Evolutionary conservation across 2,797 vertebrate genomes (phyloP).

Genomic region (Pogoniulus pusillus): DNA sequence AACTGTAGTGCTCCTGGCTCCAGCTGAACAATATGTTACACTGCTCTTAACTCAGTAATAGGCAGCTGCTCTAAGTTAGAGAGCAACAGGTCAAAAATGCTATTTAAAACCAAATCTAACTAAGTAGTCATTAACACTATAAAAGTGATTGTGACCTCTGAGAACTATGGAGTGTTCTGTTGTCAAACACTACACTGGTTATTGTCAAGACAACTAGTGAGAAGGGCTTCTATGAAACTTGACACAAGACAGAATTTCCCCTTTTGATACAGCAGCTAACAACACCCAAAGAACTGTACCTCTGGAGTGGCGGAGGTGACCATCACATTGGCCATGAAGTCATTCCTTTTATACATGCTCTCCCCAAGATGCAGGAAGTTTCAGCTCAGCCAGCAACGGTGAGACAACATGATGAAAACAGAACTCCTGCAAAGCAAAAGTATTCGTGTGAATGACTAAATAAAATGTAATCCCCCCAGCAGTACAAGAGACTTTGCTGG

Average conservation of each 20-base stretch:
- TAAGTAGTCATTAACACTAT: not conserved
- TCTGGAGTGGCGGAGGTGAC: conserved; percentile 92
- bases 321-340: conserved; percentile 90
- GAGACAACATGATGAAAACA: conserved; percentile 77
- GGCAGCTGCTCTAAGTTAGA: not conserved
- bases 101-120: conserved; percentile 24
- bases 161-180: conserved; percentile 2
- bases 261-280: not conserved
- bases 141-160: not conserved
- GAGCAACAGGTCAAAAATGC: conserved; percentile 12
- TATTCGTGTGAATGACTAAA: conserved; percentile 3
- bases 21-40: conserved; percentile 4
- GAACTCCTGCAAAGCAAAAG: conserved; percentile 78
- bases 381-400: conserved; percentile 79
- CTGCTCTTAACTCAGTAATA: not conserved
- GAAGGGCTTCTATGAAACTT: not conserved
- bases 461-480: not conserved
- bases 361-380: conserved; percentile 73
- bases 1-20: not conserved
- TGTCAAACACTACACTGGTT: not conserved
- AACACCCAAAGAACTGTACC: conserved; percentile 74
- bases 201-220: not conserved
- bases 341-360: conserved; percentile 98
- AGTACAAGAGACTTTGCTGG: not conserved
- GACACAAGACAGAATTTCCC: not conserved